These are phyloP conservation scores for Phocoena sinus DNA, from an alignment of 2,113 vertebrate species.

Conservation along the genomic window DNA sequence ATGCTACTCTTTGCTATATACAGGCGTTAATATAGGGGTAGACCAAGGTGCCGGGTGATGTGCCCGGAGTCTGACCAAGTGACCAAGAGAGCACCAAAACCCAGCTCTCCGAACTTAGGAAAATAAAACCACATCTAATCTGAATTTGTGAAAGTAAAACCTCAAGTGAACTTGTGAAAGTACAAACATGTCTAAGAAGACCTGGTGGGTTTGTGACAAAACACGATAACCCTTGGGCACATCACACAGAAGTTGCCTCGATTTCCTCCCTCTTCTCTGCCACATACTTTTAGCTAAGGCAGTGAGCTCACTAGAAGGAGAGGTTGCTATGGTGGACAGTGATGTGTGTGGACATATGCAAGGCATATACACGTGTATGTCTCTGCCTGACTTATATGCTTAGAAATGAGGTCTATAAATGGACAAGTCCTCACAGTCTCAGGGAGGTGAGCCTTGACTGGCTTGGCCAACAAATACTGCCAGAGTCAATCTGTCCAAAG, in stretches of 20 bases:
- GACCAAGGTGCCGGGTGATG: background rate
- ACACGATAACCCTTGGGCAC: background rate
- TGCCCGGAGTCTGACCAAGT: background rate
- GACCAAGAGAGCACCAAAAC: background rate
- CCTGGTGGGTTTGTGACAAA: background rate
- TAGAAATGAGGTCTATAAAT: background rate
- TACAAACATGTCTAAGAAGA: background rate
- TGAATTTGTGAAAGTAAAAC: background rate
- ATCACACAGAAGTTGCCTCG: background rate
- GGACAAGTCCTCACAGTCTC: background rate
- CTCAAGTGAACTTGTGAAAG: background rate
- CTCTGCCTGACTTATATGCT: background rate
- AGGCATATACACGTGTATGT: background rate
- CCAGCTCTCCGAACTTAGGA: background rate
- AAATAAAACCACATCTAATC: background rate
- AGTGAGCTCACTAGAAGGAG: background rate
- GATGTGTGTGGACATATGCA: too few species aligned
- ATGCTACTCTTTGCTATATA: background rate
- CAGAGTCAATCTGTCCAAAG: background rate
- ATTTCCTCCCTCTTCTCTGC: background rate
- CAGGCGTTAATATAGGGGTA: background rate
- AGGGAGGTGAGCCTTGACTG: background rate
- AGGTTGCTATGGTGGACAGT: background rate
- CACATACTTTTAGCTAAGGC: background rate
- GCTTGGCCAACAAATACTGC: background rate